Evolutionary conservation across 2,113 vertebrate genomes (phyloP).

Genomic region (Gracilinanus agilis): DNA sequence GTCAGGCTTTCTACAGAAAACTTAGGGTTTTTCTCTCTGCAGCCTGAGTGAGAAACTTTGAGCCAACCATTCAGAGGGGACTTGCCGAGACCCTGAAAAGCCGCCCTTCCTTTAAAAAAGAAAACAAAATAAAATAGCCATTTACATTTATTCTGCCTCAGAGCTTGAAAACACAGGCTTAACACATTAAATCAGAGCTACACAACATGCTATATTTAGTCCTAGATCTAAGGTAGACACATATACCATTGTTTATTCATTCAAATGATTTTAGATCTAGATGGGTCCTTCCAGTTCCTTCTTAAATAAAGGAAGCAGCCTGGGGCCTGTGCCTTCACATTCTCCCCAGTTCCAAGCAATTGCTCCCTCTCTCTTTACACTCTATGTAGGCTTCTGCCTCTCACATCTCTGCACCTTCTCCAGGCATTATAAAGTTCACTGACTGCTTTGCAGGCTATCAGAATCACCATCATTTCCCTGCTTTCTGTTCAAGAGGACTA

Average conservation of each 20-base stretch:
- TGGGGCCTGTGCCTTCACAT: background rate
- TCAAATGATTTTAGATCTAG: background rate
- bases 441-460: slow-evolving; percentile 29
- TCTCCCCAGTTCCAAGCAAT: background rate
- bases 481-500: slow-evolving; percentile 61
- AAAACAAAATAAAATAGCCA: background rate
- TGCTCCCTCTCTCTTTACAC: background rate
- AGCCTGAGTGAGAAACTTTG: background rate
- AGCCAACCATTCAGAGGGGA: background rate
- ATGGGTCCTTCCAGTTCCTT: background rate
- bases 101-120: background rate
- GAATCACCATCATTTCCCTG: slow-evolving; percentile 36
- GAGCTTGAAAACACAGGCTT: background rate
- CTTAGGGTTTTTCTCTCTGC: background rate
- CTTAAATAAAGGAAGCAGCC: background rate
- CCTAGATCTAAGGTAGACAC: background rate
- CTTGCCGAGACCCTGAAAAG: background rate
- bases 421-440: background rate
- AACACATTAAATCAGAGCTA: background rate
- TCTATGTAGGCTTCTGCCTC: background rate
- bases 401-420: slow-evolving; percentile 41
- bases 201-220: background rate
- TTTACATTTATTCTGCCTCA: background rate
- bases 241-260: background rate
- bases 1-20: background rate